A percentile compares a stretch with the other conserved stretches of the same genome.
phyloP scores from a whole-genome alignment of 2,797 vertebrate genomes.

The Eidolon dupreanum region DNA sequence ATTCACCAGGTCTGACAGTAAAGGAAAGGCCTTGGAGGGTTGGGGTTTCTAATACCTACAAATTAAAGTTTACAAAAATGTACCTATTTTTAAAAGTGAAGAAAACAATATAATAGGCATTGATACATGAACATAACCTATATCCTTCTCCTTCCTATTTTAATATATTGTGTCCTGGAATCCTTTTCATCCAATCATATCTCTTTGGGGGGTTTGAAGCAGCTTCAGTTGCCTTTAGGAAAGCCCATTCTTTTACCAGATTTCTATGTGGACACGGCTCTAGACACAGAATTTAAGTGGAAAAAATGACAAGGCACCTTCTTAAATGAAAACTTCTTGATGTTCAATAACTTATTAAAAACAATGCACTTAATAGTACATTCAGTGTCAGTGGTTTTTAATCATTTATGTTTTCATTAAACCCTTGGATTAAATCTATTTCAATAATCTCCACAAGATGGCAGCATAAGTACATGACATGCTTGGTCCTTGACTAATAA shows the following conservation, averaged over 20 bases:
- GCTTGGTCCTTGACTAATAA: accelerated
- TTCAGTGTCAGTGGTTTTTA: background rate
- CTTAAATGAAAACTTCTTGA: background rate
- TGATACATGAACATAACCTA: background rate
- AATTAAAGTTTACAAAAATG: slow-evolving; percentile 40
- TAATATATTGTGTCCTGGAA: background rate
- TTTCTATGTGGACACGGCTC: background rate
- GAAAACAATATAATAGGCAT: background rate
- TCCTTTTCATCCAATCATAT: background rate
- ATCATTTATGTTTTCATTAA: background rate
- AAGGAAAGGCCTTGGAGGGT: slow-evolving; percentile 92
- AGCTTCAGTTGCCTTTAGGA: background rate
- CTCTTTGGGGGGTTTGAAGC: background rate
- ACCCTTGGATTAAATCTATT: background rate
- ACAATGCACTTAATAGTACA: background rate
- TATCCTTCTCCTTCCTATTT: background rate
- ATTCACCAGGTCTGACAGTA: slow-evolving; percentile 90
- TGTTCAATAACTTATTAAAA: background rate
- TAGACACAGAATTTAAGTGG: background rate
- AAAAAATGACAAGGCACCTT: background rate
- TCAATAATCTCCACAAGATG: slow-evolving; percentile 81
- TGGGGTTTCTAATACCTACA: slow-evolving; percentile 88
- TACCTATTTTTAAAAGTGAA: background rate
- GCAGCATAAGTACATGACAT: slow-evolving; percentile 63
- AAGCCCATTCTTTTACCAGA: background rate